phyloP scores from a whole-genome alignment of 1,140 invertebrate species.

The Copidosoma floridanum region DNA sequence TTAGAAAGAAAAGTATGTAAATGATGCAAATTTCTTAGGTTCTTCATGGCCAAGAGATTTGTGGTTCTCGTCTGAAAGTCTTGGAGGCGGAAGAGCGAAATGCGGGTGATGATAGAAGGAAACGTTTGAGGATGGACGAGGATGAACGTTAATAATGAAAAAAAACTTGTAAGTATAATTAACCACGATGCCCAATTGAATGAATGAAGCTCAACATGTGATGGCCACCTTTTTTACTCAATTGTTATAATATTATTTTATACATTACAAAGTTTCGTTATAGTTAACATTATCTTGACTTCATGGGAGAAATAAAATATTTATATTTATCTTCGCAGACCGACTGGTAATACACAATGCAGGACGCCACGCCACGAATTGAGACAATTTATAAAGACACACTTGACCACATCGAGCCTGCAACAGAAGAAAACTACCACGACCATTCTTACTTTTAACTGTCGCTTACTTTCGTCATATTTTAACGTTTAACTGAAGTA shows the following conservation, averaged over 20 bases:
- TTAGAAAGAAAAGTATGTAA: not conserved
- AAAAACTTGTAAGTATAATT: conserved; percentile 49
- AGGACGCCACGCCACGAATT: conserved; percentile 58
- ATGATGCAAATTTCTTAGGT: conserved; percentile 46
- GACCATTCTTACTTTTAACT: conserved; percentile 52
- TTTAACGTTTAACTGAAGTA: conserved; percentile 53
- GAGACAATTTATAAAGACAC: conserved; percentile 58
- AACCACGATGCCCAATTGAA: conserved; percentile 12
- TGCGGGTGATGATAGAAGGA: conserved; percentile 57
- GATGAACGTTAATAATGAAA: conserved; percentile 48
- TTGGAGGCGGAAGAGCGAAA: conserved; percentile 82
- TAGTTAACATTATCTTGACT: conserved; percentile 5
- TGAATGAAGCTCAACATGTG: not conserved
- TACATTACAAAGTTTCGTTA: no score
- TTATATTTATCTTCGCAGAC: conserved; percentile 59
- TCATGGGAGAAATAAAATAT: conserved; percentile 45
- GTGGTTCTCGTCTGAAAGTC: conserved; percentile 81
- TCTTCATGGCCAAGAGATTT: conserved; percentile 80
- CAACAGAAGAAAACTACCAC: conserved; percentile 53
- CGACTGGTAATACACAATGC: conserved; percentile 57
- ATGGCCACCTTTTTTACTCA: not conserved
- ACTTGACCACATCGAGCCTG: conserved; percentile 58
- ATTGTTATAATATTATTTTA: no score
- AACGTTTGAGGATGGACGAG: conserved; percentile 58
- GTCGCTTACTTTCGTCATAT: conserved; percentile 53